A percentile compares a stretch with the other conserved stretches of the same genome.
Evolutionary conservation across 2,797 vertebrate species (phyloP).

Genomic region (Coilia nasus): DNA sequence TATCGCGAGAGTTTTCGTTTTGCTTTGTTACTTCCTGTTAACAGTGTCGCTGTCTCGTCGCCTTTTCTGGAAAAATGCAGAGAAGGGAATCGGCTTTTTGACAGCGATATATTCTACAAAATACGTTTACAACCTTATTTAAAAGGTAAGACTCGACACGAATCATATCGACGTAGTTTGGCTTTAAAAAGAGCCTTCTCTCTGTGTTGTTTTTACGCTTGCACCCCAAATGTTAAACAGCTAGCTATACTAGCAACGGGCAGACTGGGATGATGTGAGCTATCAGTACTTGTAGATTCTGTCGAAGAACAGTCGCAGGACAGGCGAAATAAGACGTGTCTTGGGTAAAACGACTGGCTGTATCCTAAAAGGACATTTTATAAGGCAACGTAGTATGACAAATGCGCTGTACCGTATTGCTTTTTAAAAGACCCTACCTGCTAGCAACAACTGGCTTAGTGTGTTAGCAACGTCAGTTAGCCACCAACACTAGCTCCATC

Average conservation of each 20-base stretch:
- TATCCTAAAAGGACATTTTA: background rate
- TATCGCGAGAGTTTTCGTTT: background rate
- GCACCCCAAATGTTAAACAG: background rate
- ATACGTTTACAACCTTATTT: background rate
- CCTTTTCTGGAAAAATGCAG: constrained; percentile 16
- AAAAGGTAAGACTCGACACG: constrained; percentile 25
- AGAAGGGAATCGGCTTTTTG: background rate
- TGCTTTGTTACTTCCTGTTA: constrained; percentile 8
- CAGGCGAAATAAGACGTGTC: background rate
- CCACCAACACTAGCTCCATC: background rate
- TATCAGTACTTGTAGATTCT: background rate
- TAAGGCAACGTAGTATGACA: background rate
- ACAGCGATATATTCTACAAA: background rate
- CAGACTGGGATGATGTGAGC: background rate
- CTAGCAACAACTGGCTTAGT: background rate
- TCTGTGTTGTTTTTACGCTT: background rate
- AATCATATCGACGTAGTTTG: background rate
- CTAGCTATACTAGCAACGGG: background rate
- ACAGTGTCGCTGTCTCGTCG: background rate
- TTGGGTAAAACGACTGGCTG: background rate
- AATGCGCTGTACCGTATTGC: background rate
- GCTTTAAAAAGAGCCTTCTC: background rate
- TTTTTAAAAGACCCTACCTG: background rate
- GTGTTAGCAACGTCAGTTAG: background rate
- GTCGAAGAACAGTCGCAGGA: background rate